Conservation (phyloP, 2,888 invertebrate species). For the Dynastes hyllus region DNA sequence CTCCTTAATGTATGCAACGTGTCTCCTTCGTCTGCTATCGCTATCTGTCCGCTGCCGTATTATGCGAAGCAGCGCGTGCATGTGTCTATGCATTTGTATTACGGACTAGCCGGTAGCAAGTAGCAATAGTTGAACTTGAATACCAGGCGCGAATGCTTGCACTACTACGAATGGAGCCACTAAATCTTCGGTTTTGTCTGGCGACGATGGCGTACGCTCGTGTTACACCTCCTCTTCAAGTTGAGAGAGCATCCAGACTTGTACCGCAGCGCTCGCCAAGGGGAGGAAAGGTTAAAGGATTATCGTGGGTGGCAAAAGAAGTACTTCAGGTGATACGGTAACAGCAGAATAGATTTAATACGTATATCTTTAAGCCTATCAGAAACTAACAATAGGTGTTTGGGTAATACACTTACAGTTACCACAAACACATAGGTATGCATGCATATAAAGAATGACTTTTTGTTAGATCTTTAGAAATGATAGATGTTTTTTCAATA, state of each 20-base stretch:
- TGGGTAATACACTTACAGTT: too few species aligned
- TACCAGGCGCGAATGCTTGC: not conserved
- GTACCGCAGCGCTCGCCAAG: not conserved
- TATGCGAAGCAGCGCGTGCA: not conserved
- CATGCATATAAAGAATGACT: too few species aligned
- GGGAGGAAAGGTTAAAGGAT: slow-evolving; percentile 30
- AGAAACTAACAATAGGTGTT: too few species aligned
- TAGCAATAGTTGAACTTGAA: slow-evolving; percentile 1
- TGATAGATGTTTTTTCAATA: too few species aligned
- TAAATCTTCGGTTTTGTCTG: slow-evolving; percentile 40
- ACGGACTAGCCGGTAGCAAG: not conserved
- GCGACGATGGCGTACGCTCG: not conserved
- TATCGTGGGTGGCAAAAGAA: slow-evolving; percentile 37
- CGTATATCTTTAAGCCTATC: too few species aligned
- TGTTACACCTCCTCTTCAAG: slow-evolving; percentile 17
- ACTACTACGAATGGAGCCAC: not conserved
- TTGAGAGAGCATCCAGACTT: not conserved
- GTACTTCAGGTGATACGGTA: not conserved
- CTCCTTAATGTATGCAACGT: slow-evolving; percentile 53
- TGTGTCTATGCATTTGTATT: slow-evolving; percentile 19
- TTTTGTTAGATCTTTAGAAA: too few species aligned
- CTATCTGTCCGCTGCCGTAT: not conserved
- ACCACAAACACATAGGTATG: too few species aligned
- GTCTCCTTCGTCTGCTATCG: slow-evolving; percentile 44
- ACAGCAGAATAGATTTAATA: not conserved